Evolutionary conservation across 2,888 invertebrate genomes (phyloP).

Genomic region (Drosophila mulleri): DNA sequence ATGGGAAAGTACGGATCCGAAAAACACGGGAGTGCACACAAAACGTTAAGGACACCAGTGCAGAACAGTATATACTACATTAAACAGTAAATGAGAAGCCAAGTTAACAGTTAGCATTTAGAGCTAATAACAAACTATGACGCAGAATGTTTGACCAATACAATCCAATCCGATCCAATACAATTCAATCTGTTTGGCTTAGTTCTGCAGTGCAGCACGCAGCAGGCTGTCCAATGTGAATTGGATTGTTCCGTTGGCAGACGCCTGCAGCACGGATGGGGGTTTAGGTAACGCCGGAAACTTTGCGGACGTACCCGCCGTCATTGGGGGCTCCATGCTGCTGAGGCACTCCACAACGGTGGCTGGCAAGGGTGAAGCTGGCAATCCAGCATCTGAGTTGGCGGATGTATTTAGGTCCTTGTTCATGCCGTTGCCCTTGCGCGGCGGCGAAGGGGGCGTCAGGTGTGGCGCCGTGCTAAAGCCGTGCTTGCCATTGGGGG

Average conservation of each 20-base stretch:
- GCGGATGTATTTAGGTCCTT: constrained; percentile 30
- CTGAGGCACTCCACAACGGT: constrained; percentile 58
- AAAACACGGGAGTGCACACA: constrained; percentile 31
- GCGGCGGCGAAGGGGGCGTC: constrained; percentile 58
- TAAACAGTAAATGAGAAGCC: constrained; percentile 32
- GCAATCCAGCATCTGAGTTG: constrained; percentile 28
- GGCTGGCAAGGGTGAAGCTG: constrained; percentile 25
- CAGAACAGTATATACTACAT: constrained; percentile 51
- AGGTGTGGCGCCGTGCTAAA: constrained; percentile 24
- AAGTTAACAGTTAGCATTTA: constrained; percentile 17
- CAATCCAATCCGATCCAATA: constrained; percentile 6
- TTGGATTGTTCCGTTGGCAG: constrained; percentile 70
- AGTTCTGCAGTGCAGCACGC: constrained; percentile 75
- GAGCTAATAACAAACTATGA: constrained; percentile 30
- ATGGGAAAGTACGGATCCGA: constrained; percentile 34
- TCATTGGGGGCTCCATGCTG: constrained; percentile 51
- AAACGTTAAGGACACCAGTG: constrained; percentile 64
- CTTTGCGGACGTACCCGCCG: constrained; percentile 36
- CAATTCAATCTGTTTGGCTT: constrained; percentile 12
- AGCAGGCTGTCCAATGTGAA: constrained; percentile 69
- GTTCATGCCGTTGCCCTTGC: constrained; percentile 42
- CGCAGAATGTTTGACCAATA: constrained; percentile 6
- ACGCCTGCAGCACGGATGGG: constrained; percentile 66
- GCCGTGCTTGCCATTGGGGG: constrained; percentile 67
- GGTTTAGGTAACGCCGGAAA: constrained; percentile 70